Evolutionary conservation across 2,797 vertebrate species (phyloP), one percentile per base, ranked within the genome.

Genomic region (Benthosema pterotum): DNA sequence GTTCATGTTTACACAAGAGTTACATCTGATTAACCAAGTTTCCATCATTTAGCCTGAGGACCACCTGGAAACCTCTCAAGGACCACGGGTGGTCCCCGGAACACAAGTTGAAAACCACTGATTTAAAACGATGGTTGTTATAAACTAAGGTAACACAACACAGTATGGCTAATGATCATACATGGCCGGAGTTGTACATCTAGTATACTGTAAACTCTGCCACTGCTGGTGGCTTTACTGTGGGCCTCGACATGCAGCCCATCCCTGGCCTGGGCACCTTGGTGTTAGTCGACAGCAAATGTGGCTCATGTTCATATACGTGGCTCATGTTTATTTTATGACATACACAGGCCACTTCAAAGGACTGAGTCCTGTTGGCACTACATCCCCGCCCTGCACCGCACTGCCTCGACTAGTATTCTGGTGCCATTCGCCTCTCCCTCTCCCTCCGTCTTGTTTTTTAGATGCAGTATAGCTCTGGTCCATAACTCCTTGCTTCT

Each of bases 261-360:
- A 77, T 69, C 22, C 50, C 71, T 69, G 79, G 67, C 65, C 50
- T 72, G 71, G 79, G 67, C 65, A 65, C 60, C 70, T 56, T 13
- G 52, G 74, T 75, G 22, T 72, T 74, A 72, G 82, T 79, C 53
- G 51, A 83, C 77, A 82, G 80, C 74, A 81, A 83, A 75, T 63
- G 52, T 60, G 4, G n/a, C n/a, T n/a, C 22, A 25, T n/a, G 22
- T 25, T 0, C 22, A 25, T n/a, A 4, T 22, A 22, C 4, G 22
- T 25, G 22, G 42, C 60, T 86, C 74, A 89, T 88, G 82, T 82
- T 82, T 88, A 87, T 25, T 90, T 88, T 83, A 89, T 86, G 74
- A 69, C 74, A n/a, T n/a, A n/a, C n/a, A 77, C 54, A 61, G 83
- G 74, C 82, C 78, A 88, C 86, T 87, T 89, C 85, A 89, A 89